Base-by-base conservation (phyloP, 2,113 vertebrate species). In the Ifrita kowaldi region DNA sequence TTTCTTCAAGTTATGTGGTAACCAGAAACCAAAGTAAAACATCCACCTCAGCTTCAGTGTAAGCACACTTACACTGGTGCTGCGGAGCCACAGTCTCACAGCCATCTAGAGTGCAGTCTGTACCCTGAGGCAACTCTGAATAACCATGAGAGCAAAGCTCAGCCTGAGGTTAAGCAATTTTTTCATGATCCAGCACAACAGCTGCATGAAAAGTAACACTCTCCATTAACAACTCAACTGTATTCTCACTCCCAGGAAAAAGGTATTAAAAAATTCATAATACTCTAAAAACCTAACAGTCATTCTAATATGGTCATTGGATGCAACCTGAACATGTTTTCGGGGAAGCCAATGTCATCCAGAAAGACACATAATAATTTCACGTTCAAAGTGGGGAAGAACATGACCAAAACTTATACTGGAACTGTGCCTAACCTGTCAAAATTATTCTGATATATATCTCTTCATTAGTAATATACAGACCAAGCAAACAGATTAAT, bases 181-280 rank as follows among this genome's bases (percentile, higher is more conserved):
- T 46, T 35, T 16, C 57, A 41, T 3, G 9, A 55, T 24, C 32
- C 44, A 90, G 75, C 22, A 57, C 47, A 81, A 75, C 6, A 56
- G 19, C 11, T 75, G 30, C 46, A 37, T 7, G 28, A 67, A 70
- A 87, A 82, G 17, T 9, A 70, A 47, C 13, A 35, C 13, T 15
- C 9, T 41, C n/a, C 47, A 3, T 42, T 82, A 87, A 47, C 35
- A 82, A 62, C 20, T n/a, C 37, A 71, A 68, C 20, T 32, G 16
- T 32, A 46, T 41, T 56, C 32, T 41, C 42, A 65, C 60, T 55
- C 83, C 13, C 0, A 79, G 27, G 26, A 63, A 57, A 62, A 73
- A 56, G 2, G 30, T 10, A 21, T 2, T 1, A 67, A 53, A 69
- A 42, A 62, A n/a, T 1, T 5, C 5, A 1, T 11, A 57, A 16